Base-by-base conservation (phyloP, 1,140 invertebrate species). In the Drosophila arawakana region DNA sequence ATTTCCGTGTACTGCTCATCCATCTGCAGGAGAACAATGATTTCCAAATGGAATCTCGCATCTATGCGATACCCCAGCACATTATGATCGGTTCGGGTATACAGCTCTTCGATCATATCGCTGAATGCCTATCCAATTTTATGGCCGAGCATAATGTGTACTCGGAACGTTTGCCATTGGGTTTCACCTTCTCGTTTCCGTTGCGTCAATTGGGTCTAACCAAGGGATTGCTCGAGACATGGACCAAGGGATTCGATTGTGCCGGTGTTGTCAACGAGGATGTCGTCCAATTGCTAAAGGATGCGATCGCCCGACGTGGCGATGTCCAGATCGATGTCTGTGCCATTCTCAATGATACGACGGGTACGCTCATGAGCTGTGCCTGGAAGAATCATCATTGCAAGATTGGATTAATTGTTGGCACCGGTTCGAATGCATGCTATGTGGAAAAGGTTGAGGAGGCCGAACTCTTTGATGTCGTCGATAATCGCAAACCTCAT, bases 111-210 rank as follows among this genome's bases (percentile, higher is more conserved):
- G 99, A 99, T 93, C 98, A 99, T 92, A 99, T 99, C 81, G 99
- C 99, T 49, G 97, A 98, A 89, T 99, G 98, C 94, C 94, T 99
- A 78, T 96, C 97, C 4, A 96, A 97, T 79, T 99, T 99, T 91
- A 97, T 99, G 94, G 96, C 97, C 91, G 96, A 98, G 73, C 94
- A 97, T 69, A 94, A 96, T 55, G 94, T 97, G 30, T 94, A 95
- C 46, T 92, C 96, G 34, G 95, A 97, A 80, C 93, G 95, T n/a
- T 93, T 99, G 37, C 98, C 99, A 0, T 94, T 99, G 39, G 99
- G 99, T 3, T 99, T 99, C 92, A 99, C 99, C 0, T 99, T 99
- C 93, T 99, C 98, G 86, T 99, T 99, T 92, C 99, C 99, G 0
- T 95, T 99, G 68, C 94, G 94, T 52, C 99, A 99, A 92, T 92